Conservation (phyloP, 2,797 vertebrate species). For the Melanotaenia parkinsoni region DNA sequence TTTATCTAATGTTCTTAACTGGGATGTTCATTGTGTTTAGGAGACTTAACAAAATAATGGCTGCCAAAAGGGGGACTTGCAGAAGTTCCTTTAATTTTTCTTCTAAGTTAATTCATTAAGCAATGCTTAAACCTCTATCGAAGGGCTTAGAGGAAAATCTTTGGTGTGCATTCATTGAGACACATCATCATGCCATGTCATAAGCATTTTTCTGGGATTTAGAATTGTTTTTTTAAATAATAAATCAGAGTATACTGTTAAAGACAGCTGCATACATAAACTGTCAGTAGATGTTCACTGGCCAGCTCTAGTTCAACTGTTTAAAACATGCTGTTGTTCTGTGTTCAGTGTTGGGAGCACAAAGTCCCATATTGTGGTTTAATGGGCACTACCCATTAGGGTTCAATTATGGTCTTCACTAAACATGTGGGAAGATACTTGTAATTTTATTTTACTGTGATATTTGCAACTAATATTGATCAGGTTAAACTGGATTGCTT, state of each 20-base stretch:
- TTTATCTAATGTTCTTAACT: conserved; percentile 53
- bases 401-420: too few species aligned
- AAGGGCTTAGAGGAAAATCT: conserved; percentile 20
- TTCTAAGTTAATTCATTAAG: not conserved
- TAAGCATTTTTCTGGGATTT: conserved; percentile 25
- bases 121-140: conserved; percentile 1
- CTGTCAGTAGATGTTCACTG: not conserved
- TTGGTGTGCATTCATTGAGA: conserved; percentile 39
- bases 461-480: too few species aligned
- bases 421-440: too few species aligned
- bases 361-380: too few species aligned
- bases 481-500: too few species aligned
- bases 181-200: conserved; percentile 25
- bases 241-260: conserved; percentile 8
- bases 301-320: not conserved
- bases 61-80: not conserved
- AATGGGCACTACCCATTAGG: too few species aligned
- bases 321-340: not conserved
- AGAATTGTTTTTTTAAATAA: conserved; percentile 21
- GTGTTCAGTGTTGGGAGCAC: too few species aligned
- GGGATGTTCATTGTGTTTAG: conserved; percentile 47
- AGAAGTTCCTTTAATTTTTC: not conserved
- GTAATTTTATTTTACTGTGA: too few species aligned
- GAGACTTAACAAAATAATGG: conserved; percentile 51
- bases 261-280: not conserved